These are phyloP conservation scores for Microtus oregoni DNA, from an alignment of 2,113 vertebrate species.

Conservation along the genomic window DNA sequence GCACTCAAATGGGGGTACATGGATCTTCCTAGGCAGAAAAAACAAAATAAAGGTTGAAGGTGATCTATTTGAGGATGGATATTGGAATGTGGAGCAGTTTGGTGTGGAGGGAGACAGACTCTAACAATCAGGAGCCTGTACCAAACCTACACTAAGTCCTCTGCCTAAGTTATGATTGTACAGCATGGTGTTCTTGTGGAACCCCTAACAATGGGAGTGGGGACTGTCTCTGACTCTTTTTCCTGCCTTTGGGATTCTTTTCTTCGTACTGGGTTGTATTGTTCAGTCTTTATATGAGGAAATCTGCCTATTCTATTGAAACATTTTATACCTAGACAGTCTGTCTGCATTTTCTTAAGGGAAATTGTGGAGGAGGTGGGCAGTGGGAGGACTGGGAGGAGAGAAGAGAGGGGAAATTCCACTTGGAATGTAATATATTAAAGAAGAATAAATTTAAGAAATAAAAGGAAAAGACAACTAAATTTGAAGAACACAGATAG, in stretches of 20 bases:
- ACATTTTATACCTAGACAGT: background rate
- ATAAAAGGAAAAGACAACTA: background rate
- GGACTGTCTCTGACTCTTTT: background rate
- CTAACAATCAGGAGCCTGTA: background rate
- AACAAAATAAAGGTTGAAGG: too few species aligned
- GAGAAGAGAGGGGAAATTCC: background rate
- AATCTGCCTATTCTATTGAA: background rate
- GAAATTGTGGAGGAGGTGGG: background rate
- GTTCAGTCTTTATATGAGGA: background rate
- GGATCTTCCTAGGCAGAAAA: too few species aligned
- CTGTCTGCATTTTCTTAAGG: background rate
- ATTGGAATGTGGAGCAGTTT: too few species aligned
- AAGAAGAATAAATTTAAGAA: background rate
- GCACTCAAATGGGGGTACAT: too few species aligned
- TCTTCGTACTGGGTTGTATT: background rate
- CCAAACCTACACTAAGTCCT: background rate
- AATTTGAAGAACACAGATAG: background rate
- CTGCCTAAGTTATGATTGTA: background rate
- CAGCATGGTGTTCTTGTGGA: background rate
- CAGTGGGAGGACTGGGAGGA: background rate
- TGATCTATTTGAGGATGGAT: too few species aligned
- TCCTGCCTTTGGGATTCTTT: background rate
- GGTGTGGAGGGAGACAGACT: too few species aligned
- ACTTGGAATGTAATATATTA: background rate
- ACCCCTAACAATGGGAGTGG: background rate